These are phyloP conservation scores for Merluccius polli DNA, from an alignment of 2,797 vertebrate genomes.

Conservation along the genomic window DNA sequence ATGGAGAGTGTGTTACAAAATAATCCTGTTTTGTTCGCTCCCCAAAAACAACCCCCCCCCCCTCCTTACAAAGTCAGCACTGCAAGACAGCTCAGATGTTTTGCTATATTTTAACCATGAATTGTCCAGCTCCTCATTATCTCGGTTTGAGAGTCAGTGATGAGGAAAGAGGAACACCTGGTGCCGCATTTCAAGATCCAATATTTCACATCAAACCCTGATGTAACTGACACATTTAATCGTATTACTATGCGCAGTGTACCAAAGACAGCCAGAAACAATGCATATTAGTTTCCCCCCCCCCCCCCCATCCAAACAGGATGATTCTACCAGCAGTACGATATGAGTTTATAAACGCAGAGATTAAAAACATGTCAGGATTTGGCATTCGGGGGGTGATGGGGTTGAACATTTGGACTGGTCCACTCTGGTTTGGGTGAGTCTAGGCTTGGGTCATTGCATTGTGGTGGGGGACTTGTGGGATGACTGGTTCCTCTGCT, in stretches of 20 bases:
- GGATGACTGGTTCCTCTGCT: slow-evolving; percentile 72
- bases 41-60: too few species aligned
- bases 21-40: slow-evolving; percentile 27
- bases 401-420: neutral
- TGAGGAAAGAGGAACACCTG: slow-evolving; percentile 33
- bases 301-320: slow-evolving; percentile 23
- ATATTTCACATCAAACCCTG: slow-evolving; percentile 27
- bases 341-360: slow-evolving; percentile 23
- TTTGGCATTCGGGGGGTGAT: slow-evolving; percentile 19
- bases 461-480: slow-evolving; percentile 15
- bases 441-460: neutral
- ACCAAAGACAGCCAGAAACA: slow-evolving; percentile 1
- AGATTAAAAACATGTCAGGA: slow-evolving; percentile 5
- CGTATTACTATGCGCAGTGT: slow-evolving; percentile 23
- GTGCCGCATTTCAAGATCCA: slow-evolving; percentile 16
- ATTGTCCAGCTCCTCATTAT: slow-evolving; percentile 16
- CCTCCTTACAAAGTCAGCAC: neutral
- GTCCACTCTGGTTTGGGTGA: neutral
- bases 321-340: slow-evolving; percentile 23
- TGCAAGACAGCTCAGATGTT: slow-evolving; percentile 27
- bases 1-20: slow-evolving; percentile 45
- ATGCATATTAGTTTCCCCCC: slow-evolving; percentile 17
- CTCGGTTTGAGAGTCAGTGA: slow-evolving; percentile 25
- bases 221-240: slow-evolving; percentile 27
- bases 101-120: slow-evolving; percentile 33